Evolutionary conservation across 2,888 invertebrate species (phyloP).

Genomic region (Cryptosula pallasiana): DNA sequence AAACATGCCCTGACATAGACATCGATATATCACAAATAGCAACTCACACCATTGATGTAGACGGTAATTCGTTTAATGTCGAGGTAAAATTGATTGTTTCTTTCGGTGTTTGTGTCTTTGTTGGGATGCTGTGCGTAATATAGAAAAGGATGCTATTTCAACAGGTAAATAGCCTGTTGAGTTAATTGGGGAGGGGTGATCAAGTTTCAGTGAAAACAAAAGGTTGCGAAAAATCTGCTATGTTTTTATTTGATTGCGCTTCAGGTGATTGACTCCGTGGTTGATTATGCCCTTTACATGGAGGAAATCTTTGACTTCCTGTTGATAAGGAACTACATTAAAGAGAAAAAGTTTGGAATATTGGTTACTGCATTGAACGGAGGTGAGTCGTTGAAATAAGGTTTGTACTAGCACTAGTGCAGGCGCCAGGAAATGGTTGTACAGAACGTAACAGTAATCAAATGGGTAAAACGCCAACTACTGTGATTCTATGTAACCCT

Average conservation of each 20-base stretch:
- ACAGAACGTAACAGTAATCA: no score
- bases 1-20: constrained; percentile 70
- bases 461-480: no score
- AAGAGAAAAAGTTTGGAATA: constrained; percentile 70
- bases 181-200: no score
- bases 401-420: no score
- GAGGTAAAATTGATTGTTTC: constrained; percentile 55
- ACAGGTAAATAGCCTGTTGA: constrained; percentile 62
- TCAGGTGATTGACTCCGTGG: constrained; percentile 81
- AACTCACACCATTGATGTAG: constrained; percentile 62
- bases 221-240: no score
- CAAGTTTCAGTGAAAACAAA: no score
- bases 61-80: constrained; percentile 40
- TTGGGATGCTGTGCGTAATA: neutral
- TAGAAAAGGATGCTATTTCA: constrained; percentile 58
- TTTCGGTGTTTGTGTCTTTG: neutral
- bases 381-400: constrained; percentile 59
- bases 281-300: constrained; percentile 83
- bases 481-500: no score
- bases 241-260: no score
- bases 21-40: constrained; percentile 64
- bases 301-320: constrained; percentile 93
- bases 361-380: constrained; percentile 92
- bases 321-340: constrained; percentile 68
- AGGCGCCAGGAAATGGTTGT: no score